These are phyloP conservation scores for Diarsia dahlii DNA, from an alignment of 2,888 invertebrate genomes.

Conservation along the genomic window DNA sequence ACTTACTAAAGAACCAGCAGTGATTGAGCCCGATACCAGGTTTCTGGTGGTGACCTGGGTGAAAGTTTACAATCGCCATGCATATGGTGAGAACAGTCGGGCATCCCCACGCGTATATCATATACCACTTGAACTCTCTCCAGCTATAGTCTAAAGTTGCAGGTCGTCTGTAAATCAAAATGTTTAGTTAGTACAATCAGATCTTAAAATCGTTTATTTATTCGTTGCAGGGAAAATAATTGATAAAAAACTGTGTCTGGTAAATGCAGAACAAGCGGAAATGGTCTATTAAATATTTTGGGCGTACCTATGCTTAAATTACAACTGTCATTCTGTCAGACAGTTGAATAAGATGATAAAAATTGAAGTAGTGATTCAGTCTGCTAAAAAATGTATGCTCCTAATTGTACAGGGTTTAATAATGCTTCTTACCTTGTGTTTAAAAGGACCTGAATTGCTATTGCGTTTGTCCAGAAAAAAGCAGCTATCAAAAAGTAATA, in stretches of 20 bases:
- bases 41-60: constrained; percentile 87
- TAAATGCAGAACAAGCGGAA: background rate
- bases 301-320: background rate
- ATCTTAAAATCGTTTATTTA: background rate
- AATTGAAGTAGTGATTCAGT: background rate
- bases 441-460: constrained; percentile 92
- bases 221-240: background rate
- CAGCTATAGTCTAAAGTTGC: constrained; percentile 89
- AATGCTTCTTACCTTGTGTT: constrained; percentile 90
- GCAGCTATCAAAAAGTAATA: constrained; percentile 91
- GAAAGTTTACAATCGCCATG: constrained; percentile 88
- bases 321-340: constrained; percentile 5
- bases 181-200: background rate
- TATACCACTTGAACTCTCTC: constrained; percentile 89
- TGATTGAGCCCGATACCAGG: constrained; percentile 91
- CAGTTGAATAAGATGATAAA: background rate
- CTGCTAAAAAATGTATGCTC: background rate
- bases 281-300: background rate
- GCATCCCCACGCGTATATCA: constrained; percentile 91
- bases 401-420: background rate
- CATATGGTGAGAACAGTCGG: constrained; percentile 88
- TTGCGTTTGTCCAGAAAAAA: constrained; percentile 93
- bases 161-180: constrained; percentile 75
- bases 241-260: background rate
- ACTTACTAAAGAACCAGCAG: constrained; percentile 93